A percentile compares a stretch with the other conserved stretches of the same genome.
phyloP scores from a whole-genome alignment of 2,888 invertebrate genomes.

The Philereme transversata region DNA sequence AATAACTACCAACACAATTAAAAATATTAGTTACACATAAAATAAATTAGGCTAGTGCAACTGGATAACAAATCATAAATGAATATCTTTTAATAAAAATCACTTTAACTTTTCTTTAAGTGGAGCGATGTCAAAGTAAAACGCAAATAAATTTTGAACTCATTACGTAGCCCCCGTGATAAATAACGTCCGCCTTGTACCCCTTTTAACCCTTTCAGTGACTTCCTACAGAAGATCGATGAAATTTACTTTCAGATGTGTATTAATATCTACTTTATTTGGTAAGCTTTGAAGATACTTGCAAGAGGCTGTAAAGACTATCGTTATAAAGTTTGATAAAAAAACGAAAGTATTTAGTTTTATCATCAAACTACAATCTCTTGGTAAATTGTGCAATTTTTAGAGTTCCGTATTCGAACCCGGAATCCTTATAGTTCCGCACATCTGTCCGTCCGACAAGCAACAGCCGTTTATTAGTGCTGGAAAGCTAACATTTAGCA shows the following conservation, averaged over 20 bases:
- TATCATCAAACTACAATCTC: too few relatives aligned
- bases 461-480: too few relatives aligned
- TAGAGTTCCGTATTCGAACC: too few relatives aligned
- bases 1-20: not conserved
- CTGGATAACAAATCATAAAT: constrained; percentile 4
- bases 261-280: constrained; percentile 31
- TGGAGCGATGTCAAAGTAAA: constrained; percentile 63
- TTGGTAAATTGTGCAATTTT: too few relatives aligned
- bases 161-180: constrained; percentile 70
- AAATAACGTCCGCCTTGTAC: constrained; percentile 63
- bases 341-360: too few relatives aligned
- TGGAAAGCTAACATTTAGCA: too few relatives aligned
- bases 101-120: constrained; percentile 33
- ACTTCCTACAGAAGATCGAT: constrained; percentile 39
- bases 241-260: constrained; percentile 30
- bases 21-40: not conserved
- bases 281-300: not conserved
- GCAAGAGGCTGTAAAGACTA: too few relatives aligned
- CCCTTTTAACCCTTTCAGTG: constrained; percentile 66
- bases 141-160: constrained; percentile 78
- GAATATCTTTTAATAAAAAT: constrained; percentile 46
- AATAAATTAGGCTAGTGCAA: constrained; percentile 11
- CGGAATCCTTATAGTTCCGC: too few relatives aligned
- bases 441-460: too few relatives aligned
- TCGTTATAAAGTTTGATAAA: too few relatives aligned